A percentile compares a stretch with the other conserved stretches of the same genome.
Evolutionary conservation across 2,888 invertebrate species (phyloP).

Genomic region (Erebia ligea): DNA sequence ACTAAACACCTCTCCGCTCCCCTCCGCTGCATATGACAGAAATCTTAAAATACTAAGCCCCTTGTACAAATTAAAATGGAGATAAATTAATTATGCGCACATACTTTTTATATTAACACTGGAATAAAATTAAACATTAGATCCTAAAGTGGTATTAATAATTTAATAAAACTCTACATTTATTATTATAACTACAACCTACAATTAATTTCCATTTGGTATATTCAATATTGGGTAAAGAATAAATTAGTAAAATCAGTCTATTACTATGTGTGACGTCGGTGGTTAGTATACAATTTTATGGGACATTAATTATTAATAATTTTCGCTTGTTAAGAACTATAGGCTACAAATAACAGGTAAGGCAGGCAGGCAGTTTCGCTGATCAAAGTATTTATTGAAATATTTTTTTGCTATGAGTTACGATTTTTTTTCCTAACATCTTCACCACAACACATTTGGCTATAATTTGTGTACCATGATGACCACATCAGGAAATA

Average conservation of each 20-base stretch:
- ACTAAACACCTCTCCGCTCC: too few relatives aligned
- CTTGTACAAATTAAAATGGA: too few relatives aligned
- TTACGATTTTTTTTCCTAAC: too few relatives aligned
- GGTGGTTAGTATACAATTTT: conserved; percentile 64
- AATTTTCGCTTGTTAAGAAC: too few relatives aligned
- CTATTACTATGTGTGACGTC: conserved; percentile 62
- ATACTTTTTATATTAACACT: too few relatives aligned
- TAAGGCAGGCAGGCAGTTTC: neutral
- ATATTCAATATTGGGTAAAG: conserved; percentile 62
- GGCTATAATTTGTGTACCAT: too few relatives aligned
- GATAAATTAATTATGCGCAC: too few relatives aligned
- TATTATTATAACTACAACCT: conserved; percentile 20
- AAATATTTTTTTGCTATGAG: too few relatives aligned
- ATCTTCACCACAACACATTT: too few relatives aligned
- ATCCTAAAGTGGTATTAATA: conserved; percentile 22
- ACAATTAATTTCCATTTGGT: conserved; percentile 62
- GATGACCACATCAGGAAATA: too few relatives aligned
- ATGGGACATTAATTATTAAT: neutral
- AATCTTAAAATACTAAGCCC: too few relatives aligned
- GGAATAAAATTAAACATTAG: neutral
- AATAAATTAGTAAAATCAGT: conserved; percentile 74
- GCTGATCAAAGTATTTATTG: neutral
- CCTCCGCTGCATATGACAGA: too few relatives aligned
- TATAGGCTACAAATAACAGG: neutral
- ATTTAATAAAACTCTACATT: conserved; percentile 25